Evolutionary conservation across 2,797 vertebrate species (phyloP).

Genomic region (Gastrophryne carolinensis): DNA sequence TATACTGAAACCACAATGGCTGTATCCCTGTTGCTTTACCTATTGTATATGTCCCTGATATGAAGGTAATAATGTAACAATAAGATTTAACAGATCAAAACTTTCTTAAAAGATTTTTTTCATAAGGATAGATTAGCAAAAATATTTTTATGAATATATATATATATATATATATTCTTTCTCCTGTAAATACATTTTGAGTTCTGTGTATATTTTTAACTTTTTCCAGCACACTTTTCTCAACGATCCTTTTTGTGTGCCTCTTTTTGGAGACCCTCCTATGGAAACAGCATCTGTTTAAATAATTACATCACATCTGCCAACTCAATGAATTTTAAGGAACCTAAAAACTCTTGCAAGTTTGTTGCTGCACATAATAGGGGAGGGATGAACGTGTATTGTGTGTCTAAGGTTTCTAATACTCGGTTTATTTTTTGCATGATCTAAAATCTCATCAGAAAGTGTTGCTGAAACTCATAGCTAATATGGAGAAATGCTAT

Average conservation of each 20-base stretch:
- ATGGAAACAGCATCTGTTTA: constrained; percentile 38
- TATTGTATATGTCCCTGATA: too few species aligned
- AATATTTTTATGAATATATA: background rate
- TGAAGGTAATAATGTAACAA: background rate
- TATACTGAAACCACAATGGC: too few species aligned
- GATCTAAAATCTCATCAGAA: background rate
- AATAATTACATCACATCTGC: constrained; percentile 48
- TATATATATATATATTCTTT: background rate
- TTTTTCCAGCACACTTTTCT: background rate
- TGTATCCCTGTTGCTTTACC: too few species aligned
- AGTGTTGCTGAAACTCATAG: background rate
- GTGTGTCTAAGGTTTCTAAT: background rate
- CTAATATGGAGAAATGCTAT: background rate
- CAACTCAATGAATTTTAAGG: constrained; percentile 29
- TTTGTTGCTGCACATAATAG: background rate
- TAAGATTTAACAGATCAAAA: background rate
- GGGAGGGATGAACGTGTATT: background rate
- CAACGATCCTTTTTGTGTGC: background rate
- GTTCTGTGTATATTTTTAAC: too few species aligned
- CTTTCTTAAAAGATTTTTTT: background rate
- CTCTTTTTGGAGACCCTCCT: constrained; percentile 19
- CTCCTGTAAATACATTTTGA: too few species aligned
- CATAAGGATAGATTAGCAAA: too few species aligned
- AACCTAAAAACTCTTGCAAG: constrained; percentile 15
- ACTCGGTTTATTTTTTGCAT: background rate